phyloP scores from a whole-genome alignment of 2,888 invertebrate species.

The Trisateles emortualis region DNA sequence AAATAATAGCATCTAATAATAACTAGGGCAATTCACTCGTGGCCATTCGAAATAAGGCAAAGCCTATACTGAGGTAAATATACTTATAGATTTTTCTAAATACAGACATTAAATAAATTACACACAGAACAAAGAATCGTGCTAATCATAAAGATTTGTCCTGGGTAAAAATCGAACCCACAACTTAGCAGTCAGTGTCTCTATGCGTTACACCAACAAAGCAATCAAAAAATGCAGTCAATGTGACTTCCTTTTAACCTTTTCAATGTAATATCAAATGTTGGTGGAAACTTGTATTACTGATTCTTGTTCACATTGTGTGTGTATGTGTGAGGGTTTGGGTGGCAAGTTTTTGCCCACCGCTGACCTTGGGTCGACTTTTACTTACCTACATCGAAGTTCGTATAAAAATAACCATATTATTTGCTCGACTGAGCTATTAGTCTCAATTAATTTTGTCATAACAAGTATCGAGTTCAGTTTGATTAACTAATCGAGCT shows the following conservation, averaged over 20 bases:
- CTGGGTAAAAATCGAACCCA: no score
- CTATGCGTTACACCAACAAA: no score
- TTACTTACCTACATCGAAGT: slow-evolving; percentile 64
- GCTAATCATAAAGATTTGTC: no score
- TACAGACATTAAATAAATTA: no score
- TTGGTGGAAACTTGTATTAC: slow-evolving; percentile 34
- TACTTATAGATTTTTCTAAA: no score
- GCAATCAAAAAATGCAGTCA: no score
- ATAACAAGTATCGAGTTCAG: slow-evolving; percentile 47
- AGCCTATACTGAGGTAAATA: no score
- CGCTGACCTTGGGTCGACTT: slow-evolving; percentile 62
- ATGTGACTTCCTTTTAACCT: not conserved
- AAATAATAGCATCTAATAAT: no score
- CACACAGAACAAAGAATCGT: no score
- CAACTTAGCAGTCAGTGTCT: no score
- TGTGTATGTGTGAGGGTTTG: slow-evolving; percentile 40
- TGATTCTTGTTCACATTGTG: slow-evolving; percentile 35
- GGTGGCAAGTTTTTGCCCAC: slow-evolving; percentile 56
- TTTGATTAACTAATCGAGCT: slow-evolving; percentile 36
- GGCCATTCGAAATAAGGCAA: no score
- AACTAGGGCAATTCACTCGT: no score
- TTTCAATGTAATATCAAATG: not conserved
- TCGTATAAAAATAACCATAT: slow-evolving; percentile 54
- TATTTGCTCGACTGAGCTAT: slow-evolving; percentile 55
- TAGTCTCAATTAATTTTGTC: slow-evolving; percentile 58